Conservation (phyloP, 2,888 invertebrate genomes). For the Lochmaea capreae region DNA sequence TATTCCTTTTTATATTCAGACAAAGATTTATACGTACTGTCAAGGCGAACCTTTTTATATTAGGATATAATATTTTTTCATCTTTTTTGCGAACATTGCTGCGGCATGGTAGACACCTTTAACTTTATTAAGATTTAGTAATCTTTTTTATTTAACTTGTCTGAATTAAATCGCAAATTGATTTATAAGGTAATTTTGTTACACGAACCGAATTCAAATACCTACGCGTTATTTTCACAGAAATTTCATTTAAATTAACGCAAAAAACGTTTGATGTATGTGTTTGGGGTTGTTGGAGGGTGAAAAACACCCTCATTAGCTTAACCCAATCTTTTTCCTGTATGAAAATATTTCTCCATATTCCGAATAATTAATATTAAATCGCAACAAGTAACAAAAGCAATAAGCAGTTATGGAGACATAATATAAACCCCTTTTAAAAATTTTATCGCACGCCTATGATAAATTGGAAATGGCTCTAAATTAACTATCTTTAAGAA, state of each 20-base stretch:
- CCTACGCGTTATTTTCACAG: constrained; percentile 1
- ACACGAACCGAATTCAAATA: constrained; percentile 19
- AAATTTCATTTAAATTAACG: constrained; percentile 26
- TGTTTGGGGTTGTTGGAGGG: not conserved
- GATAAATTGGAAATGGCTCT: no score
- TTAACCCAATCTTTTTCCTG: not conserved
- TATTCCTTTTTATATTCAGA: constrained; percentile 65
- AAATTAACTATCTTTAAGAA: no score
- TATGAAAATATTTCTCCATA: no score
- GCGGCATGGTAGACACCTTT: constrained; percentile 52
- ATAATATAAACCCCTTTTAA: no score
- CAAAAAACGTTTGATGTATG: constrained; percentile 20
- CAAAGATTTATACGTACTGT: constrained; percentile 66
- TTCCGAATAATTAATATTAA: no score
- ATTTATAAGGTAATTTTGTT: constrained; percentile 48
- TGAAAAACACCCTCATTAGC: not conserved
- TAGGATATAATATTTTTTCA: constrained; percentile 66
- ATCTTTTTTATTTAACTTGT: constrained; percentile 54
- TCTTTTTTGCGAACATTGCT: constrained; percentile 49
- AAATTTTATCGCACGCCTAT: no score
- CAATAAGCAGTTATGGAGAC: no score
- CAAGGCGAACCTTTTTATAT: constrained; percentile 63
- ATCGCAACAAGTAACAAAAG: no score
- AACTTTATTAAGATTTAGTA: constrained; percentile 60
- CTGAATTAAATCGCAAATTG: constrained; percentile 54